phyloP scores from a whole-genome alignment of 2,888 invertebrate species.

The Notodonta dromedarius region DNA sequence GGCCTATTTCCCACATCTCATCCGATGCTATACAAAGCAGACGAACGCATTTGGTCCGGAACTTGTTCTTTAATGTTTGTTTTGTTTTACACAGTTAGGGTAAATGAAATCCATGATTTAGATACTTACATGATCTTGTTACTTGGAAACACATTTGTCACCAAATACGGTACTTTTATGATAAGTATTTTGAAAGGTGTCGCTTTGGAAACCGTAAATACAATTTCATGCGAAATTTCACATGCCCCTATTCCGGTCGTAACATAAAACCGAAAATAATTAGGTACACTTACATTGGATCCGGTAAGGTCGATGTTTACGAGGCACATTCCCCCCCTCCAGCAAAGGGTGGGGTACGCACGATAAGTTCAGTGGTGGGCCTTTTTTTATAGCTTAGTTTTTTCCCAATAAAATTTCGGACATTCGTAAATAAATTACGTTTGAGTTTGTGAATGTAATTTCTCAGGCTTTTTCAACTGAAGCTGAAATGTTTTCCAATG shows the following conservation, averaged over 20 bases:
- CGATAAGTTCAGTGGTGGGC: background rate
- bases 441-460: background rate
- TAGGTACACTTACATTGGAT: background rate
- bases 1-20: too few species aligned
- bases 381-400: constrained; percentile 7
- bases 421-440: constrained; percentile 2
- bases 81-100: too few species aligned
- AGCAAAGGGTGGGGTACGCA: background rate
- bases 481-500: background rate
- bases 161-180: background rate
- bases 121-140: background rate
- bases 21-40: too few species aligned
- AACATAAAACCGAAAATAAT: background rate
- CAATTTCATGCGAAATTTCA: background rate
- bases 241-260: background rate
- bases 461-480: background rate
- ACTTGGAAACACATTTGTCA: background rate
- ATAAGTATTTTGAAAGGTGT: background rate
- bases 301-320: constrained; percentile 4
- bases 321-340: background rate
- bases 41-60: too few species aligned
- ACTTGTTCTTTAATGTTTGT: too few species aligned
- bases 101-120: background rate
- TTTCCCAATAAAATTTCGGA: constrained; percentile 9
- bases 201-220: background rate